Conservation (phyloP, 2,113 vertebrate species). For the Crotalus viridis region DNA sequence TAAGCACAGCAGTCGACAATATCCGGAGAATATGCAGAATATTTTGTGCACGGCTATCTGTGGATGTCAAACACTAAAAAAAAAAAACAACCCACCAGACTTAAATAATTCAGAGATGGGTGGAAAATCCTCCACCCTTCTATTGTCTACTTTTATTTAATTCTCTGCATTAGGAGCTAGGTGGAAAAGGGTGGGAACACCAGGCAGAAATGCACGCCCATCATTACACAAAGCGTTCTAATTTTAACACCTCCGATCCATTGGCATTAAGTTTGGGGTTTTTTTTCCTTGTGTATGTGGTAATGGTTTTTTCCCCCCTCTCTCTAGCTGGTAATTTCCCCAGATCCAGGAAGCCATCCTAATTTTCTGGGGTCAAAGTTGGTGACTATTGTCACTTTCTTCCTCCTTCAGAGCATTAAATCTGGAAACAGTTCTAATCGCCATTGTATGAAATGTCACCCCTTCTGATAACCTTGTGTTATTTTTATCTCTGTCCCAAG, state of each 20-base stretch:
- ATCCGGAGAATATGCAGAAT: background rate
- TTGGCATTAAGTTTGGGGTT: background rate
- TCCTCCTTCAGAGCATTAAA: constrained; percentile 7
- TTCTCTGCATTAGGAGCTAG: background rate
- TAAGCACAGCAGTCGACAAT: background rate
- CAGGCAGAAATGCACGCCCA: background rate
- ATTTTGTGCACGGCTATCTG: background rate
- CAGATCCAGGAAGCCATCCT: constrained; percentile 25
- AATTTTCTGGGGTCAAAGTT: constrained; percentile 15
- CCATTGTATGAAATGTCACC: constrained; percentile 18
- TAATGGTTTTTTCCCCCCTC: background rate
- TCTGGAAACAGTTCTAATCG: background rate
- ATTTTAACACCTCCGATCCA: constrained; percentile 29
- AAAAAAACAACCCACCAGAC: background rate
- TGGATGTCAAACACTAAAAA: background rate
- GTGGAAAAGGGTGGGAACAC: background rate
- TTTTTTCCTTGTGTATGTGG: background rate
- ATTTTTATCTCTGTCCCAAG: constrained; percentile 18
- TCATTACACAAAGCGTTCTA: constrained; percentile 23
- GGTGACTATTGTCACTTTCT: background rate
- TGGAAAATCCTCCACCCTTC: background rate
- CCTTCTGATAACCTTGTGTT: background rate
- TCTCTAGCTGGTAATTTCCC: background rate
- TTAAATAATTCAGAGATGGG: background rate
- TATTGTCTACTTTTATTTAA: constrained; percentile 13